Evolutionary conservation across 2,113 vertebrate genomes (phyloP), one percentile per base, ranked within the genome.

Genomic region (Oryzias woworae): DNA sequence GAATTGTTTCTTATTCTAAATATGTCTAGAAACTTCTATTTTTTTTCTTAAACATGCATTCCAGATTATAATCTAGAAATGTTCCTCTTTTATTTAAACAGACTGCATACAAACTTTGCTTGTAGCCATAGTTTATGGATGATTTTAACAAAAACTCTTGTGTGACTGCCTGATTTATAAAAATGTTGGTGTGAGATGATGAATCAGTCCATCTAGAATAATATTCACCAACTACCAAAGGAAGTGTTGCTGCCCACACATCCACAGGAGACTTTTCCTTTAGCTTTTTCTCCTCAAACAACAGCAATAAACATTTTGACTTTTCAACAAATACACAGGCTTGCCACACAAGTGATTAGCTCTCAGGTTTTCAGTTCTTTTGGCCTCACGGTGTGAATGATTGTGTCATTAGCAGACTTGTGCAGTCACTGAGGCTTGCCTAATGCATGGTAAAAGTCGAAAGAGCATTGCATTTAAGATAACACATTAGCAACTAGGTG

Each of bases 151-250:
- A 26, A 57, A 18, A 50, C 49, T 65, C 22, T 48, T 1, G 14
- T 57, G 28, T 36, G 55, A 54, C 54, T 54, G 56, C 18, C 36
- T 14, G 22, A 60, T 50, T 65, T 63, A 65, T 18, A 67, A 53
- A 67, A 63, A 55, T 58, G 66, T 71, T 53, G 51, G 15, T 51
- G 10, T 45, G 16, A 48, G 22, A 77, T 44, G 26, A 74, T 44
- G 69, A 69, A 61, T 72, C 65, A 64, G 43, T 72, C 51, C 64
- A 62, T 74, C 71, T 82, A 69, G 52, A 80, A 71, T 75, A 65
- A 55, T 53, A 71, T 69, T 63, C 48, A 75, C 56, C 47, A 71
- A 68, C 60, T 43, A 68, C 64, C 36, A 36, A 36, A 1, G 60
- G 47, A 51, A 58, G 58, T 43, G 44, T 58, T 63, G 61, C 45